phyloP scores from a whole-genome alignment of 2,113 vertebrate genomes.

The Penelope pileata region DNA sequence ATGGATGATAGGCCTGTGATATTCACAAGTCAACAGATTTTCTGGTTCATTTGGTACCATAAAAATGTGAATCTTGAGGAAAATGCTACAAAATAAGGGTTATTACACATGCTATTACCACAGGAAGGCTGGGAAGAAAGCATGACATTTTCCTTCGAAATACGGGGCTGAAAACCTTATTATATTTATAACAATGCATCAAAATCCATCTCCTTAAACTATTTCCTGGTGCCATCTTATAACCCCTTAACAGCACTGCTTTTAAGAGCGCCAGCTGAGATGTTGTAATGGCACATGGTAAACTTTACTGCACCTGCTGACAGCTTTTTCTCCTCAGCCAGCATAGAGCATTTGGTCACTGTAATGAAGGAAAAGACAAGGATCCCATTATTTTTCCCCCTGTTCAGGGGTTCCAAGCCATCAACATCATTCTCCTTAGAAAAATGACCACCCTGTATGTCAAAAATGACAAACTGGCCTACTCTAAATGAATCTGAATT shows the following conservation, averaged over 20 bases:
- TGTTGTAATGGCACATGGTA: neutral
- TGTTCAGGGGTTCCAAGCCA: neutral
- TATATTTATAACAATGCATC: constrained; percentile 15
- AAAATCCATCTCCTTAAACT: constrained; percentile 51
- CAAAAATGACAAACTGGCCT: neutral
- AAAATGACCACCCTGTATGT: neutral
- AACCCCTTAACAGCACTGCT: constrained; percentile 2
- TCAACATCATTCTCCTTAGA: neutral
- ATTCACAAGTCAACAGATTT: constrained; percentile 35
- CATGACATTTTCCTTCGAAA: constrained; percentile 26
- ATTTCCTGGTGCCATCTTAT: constrained; percentile 2
- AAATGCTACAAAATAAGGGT: neutral
- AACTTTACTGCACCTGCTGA: constrained; percentile 3
- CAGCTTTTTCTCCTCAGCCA: constrained; percentile 16
- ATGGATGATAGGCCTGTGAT: neutral
- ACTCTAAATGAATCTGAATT: neutral
- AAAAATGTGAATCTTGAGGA: neutral
- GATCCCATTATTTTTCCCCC: neutral
- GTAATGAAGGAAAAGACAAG: neutral
- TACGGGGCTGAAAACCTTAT: neutral
- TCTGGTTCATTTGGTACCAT: neutral
- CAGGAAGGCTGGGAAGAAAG: constrained; percentile 19
- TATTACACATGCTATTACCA: neutral
- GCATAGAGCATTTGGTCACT: constrained; percentile 4
- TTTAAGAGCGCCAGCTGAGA: constrained; percentile 46